Base-by-base conservation (phyloP, 2,888 invertebrate genomes). In the Tillus elongatus region DNA sequence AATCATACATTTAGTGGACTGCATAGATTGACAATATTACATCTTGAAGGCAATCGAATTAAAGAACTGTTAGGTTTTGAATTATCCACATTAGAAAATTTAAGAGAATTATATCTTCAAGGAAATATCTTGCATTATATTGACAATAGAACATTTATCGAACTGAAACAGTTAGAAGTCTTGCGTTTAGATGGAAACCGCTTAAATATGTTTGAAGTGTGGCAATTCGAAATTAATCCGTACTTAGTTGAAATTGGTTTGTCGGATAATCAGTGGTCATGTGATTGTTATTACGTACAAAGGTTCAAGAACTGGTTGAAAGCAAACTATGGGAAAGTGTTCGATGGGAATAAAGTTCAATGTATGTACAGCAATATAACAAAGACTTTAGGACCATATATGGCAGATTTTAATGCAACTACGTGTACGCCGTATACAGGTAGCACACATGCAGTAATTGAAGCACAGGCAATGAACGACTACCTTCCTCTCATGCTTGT, bases 1-100 rank as follows among this genome's bases (percentile, higher is more conserved):
- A 92, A 92, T 68, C 83, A 88, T 60, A 90, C 91, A 4, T 91
- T 93, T 70, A 87, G 83, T 64, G 90, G 91, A 34, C 70, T 92
- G 57, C 78, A 81, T 58, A 75, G 84, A 52, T 71, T 91, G 54
- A 72, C 77, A 39, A 74, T 84, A 43, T 73, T 93, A 47, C 90
- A 92, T 68, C 73, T 92, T 58, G 89, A 92, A 66, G 81, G 87
- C 61, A 92, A 92, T 64, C 75, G 78, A 58, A 79, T 92, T 50
- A 78, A 77, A 57, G 75, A 79, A 50, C 70, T 92, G 47, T 69
- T 81, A 51, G 91, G 90, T 35, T 84, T 80, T 57, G 91, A 91
- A 65, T 74, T 93, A 57, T 76, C 79, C 42, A 81, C 82, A 46
- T 66, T 92, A 52, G 86, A 86, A 60, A 82, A 79, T 61, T 72